phyloP scores from a whole-genome alignment of 2,113 vertebrate species.

The Neogale vison region DNA sequence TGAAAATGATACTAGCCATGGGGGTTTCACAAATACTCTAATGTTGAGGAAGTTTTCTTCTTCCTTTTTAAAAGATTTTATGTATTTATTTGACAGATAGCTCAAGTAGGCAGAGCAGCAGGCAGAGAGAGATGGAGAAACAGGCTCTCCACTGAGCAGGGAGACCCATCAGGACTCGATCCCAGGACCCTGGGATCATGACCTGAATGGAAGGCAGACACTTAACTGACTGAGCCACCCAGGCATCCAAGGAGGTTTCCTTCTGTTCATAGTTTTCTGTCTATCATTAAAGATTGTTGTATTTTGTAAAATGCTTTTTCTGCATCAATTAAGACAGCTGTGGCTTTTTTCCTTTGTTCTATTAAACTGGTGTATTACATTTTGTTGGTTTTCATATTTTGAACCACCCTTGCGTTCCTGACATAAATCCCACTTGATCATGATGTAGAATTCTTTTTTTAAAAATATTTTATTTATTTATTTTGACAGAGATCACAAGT shows the following conservation, averaged over 20 bases:
- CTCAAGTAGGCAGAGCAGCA: too few relatives aligned
- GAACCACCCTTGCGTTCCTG: not conserved
- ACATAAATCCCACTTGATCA: not conserved
- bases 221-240: too few relatives aligned
- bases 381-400: constrained; percentile 23
- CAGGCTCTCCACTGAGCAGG: too few relatives aligned
- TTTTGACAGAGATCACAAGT: too few relatives aligned
- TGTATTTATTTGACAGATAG: too few relatives aligned
- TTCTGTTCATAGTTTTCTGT: constrained; percentile 12
- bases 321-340: not conserved
- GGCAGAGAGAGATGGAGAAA: too few relatives aligned
- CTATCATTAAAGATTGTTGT: not conserved
- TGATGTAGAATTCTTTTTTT: not conserved
- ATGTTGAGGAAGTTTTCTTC: not conserved
- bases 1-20: not conserved
- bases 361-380: not conserved
- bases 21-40: not conserved
- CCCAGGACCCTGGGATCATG: too few relatives aligned
- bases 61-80: too few relatives aligned
- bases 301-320: constrained; percentile 29
- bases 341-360: not conserved
- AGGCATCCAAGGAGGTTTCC: not conserved
- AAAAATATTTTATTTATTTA: too few relatives aligned
- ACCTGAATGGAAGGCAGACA: too few relatives aligned
- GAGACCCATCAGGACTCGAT: too few relatives aligned